Evolutionary conservation across 2,113 vertebrate genomes (phyloP).

Genomic region (Clarias macrocephalus): DNA sequence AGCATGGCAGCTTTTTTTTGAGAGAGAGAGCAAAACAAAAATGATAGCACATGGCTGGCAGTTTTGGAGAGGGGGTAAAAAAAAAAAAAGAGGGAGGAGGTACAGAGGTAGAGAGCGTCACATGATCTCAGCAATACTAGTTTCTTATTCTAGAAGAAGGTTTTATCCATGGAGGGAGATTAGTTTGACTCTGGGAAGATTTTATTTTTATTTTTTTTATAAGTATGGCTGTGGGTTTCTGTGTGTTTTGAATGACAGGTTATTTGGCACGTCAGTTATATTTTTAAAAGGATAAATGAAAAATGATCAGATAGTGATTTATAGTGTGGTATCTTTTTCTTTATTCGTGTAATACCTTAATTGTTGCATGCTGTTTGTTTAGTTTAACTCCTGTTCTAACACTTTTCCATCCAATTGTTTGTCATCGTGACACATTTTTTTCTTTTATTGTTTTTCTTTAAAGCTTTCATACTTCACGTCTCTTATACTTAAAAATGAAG

Average conservation of each 20-base stretch:
- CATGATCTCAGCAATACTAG: constrained; percentile 82
- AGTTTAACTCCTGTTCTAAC: neutral
- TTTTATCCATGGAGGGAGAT: constrained; percentile 42
- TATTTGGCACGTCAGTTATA: neutral
- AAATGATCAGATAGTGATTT: constrained; percentile 1
- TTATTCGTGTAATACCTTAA: neutral
- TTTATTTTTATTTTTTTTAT: constrained; percentile 12
- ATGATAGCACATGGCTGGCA: constrained; percentile 84
- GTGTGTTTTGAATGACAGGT: neutral
- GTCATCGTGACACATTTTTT: neutral
- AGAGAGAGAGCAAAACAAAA: constrained; percentile 81
- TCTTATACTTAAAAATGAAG: neutral
- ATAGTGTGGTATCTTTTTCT: neutral
- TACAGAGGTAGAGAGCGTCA: constrained; percentile 74
- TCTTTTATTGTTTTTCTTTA: too few relatives aligned
- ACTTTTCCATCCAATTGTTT: neutral
- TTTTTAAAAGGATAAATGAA: constrained; percentile 25
- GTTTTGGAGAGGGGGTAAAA: constrained; percentile 55
- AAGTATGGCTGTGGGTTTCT: constrained; percentile 50
- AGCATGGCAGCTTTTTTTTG: constrained; percentile 71
- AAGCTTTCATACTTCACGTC: neutral
- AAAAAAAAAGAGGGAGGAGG: constrained; percentile 50
- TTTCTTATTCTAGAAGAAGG: constrained; percentile 75
- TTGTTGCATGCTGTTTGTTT: neutral
- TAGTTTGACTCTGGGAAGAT: neutral